These are phyloP conservation scores for Bombus sylvicola DNA, from an alignment of 1,140 invertebrate genomes.

Conservation along the genomic window DNA sequence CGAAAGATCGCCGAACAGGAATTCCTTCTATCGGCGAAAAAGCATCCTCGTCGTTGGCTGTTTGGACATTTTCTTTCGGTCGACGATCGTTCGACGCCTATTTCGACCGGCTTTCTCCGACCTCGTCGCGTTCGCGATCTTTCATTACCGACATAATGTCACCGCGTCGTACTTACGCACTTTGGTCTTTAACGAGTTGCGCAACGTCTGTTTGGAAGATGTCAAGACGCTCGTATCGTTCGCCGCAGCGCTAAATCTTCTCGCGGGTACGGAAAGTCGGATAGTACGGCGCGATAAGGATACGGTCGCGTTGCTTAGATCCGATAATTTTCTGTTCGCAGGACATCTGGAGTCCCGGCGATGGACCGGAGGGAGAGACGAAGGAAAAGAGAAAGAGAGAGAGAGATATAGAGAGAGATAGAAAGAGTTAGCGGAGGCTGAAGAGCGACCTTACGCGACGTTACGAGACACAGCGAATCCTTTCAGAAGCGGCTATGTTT, in stretches of 20 bases:
- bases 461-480: constrained; percentile 65
- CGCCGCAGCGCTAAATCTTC: not conserved
- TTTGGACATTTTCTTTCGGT: constrained; percentile 61
- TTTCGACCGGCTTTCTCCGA: no score
- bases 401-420: constrained; percentile 16
- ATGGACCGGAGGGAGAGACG: not conserved
- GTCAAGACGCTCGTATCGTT: not conserved
- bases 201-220: not conserved
- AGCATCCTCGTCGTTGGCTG: not conserved
- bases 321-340: constrained; percentile 28
- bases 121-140: not conserved
- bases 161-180: no score
- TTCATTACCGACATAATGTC: no score
- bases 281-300: not conserved
- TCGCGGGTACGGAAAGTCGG: not conserved
- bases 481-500: constrained; percentile 79
- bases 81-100: not conserved
- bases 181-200: no score
- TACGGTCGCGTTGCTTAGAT: not conserved
- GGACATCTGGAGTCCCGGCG: not conserved
- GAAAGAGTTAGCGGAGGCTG: constrained; percentile 48
- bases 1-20: not conserved
- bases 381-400: constrained; percentile 24
- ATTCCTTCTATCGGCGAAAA: not conserved
- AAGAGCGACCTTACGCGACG: constrained; percentile 27